Percentiles rank a stretch among this genome's conserved stretches.
Evolutionary conservation across 2,888 invertebrate species (phyloP).

Genomic region (Melipona bicolor): DNA sequence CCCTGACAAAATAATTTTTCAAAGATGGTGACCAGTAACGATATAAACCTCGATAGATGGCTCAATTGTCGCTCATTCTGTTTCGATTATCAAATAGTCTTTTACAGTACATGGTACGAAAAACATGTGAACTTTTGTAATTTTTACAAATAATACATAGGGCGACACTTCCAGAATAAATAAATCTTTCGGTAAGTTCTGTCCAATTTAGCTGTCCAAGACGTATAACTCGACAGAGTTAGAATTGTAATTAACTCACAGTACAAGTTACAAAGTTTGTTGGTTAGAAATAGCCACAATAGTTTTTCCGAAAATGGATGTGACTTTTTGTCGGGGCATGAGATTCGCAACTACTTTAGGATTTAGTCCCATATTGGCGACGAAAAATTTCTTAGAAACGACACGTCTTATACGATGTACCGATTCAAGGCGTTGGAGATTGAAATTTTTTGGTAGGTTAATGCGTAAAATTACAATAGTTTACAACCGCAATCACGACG

Average conservation of each 20-base stretch:
- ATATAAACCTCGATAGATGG: slow-evolving; percentile 23
- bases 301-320: slow-evolving; percentile 70
- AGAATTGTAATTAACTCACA: not conserved
- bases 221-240: not conserved
- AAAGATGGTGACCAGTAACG: not conserved
- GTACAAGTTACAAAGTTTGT: slow-evolving; percentile 27
- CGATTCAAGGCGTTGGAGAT: slow-evolving; percentile 57
- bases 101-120: not conserved
- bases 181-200: slow-evolving; percentile 24
- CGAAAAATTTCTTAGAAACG: slow-evolving; percentile 51
- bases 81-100: slow-evolving; percentile 6
- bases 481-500: not conserved
- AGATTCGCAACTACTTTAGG: slow-evolving; percentile 60
- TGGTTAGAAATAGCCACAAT: slow-evolving; percentile 63
- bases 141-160: slow-evolving; percentile 4
- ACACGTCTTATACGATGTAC: slow-evolving; percentile 61
- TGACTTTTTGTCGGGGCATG: slow-evolving; percentile 66
- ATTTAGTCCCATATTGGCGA: slow-evolving; percentile 42
- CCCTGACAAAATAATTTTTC: not conserved
- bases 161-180: not conserved
- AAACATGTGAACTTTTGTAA: slow-evolving; percentile 41
- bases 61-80: not conserved
- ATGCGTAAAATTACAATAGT: not conserved
- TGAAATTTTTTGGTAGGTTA: slow-evolving; percentile 61
- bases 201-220: not conserved